These are phyloP conservation scores for Meandrina meandrites DNA, from an alignment of 92 coral and sea anemone species.

Conservation along the genomic window DNA sequence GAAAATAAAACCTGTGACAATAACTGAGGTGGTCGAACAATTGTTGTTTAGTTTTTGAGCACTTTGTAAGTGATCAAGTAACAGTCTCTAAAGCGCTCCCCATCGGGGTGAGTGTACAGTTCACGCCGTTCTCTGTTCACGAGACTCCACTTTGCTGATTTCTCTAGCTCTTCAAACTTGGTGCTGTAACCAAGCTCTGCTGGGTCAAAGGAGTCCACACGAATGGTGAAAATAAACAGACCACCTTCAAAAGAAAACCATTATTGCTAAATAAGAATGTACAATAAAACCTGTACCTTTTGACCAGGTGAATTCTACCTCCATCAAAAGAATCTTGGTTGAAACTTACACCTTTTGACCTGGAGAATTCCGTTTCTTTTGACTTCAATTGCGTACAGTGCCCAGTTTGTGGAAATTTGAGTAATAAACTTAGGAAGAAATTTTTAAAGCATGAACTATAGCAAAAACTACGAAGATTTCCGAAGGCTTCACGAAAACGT, in stretches of 20 bases:
- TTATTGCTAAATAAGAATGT: neutral
- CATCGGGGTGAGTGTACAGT: slow-evolving; percentile 27
- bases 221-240: slow-evolving; percentile 49
- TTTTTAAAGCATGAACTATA: too few species aligned
- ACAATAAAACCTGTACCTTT: neutral
- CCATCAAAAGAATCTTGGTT: too few species aligned
- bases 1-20: too few species aligned
- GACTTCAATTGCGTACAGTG: too few species aligned
- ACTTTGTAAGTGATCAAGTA: slow-evolving; percentile 51
- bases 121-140: slow-evolving; percentile 28
- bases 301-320: too few species aligned
- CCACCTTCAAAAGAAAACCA: slow-evolving; percentile 43
- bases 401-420: too few species aligned
- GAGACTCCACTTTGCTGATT: slow-evolving; percentile 46
- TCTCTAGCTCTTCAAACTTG: slow-evolving; percentile 57
- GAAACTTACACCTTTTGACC: too few species aligned
- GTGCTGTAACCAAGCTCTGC: slow-evolving; percentile 51
- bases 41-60: slow-evolving; percentile 14
- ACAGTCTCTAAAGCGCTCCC: slow-evolving; percentile 24
- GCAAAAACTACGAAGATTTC: too few species aligned
- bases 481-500: too few species aligned
- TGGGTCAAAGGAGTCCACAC: slow-evolving; percentile 51
- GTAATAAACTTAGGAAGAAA: too few species aligned
- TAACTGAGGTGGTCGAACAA: too few species aligned
- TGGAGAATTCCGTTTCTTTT: too few species aligned